phyloP scores from a whole-genome alignment of 2,113 vertebrate species.

The Puma concolor region DNA sequence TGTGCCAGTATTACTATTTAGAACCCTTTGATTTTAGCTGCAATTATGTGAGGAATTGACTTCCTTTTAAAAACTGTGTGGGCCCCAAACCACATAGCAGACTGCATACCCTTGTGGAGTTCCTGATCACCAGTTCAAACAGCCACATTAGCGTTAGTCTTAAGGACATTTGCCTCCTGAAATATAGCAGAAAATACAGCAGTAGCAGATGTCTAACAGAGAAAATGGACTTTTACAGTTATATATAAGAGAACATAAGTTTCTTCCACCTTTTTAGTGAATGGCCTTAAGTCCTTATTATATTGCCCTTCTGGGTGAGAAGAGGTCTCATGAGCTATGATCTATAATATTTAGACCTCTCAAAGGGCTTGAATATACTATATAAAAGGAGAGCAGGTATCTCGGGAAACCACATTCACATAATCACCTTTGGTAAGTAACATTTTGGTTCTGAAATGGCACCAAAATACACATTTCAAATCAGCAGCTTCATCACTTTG shows the following conservation, averaged over 20 bases:
- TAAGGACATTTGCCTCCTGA: slow-evolving; percentile 17
- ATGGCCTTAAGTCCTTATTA: slow-evolving; percentile 26
- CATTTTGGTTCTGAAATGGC: slow-evolving; percentile 10
- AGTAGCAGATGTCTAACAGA: background rate
- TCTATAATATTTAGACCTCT: background rate
- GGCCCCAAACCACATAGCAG: slow-evolving; percentile 54
- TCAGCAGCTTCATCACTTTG: background rate
- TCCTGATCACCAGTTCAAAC: slow-evolving; percentile 8
- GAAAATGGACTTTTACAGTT: background rate
- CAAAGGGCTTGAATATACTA: slow-evolving; percentile 8
- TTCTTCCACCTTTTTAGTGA: background rate
- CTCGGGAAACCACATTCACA: background rate
- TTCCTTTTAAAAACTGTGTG: slow-evolving; percentile 60
- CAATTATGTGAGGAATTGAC: slow-evolving; percentile 21
- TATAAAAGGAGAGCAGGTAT: background rate
- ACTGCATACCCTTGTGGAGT: background rate
- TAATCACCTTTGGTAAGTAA: background rate
- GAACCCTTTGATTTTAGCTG: slow-evolving; percentile 59
- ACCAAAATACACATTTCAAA: background rate
- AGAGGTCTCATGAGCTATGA: background rate
- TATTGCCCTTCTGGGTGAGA: slow-evolving; percentile 20
- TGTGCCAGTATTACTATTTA: background rate
- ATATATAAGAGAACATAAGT: background rate
- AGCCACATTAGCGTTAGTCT: background rate
- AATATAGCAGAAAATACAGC: background rate